phyloP scores from a whole-genome alignment of 64 coral and sea anemone genomes.

The Pocillopora damicornis region DNA sequence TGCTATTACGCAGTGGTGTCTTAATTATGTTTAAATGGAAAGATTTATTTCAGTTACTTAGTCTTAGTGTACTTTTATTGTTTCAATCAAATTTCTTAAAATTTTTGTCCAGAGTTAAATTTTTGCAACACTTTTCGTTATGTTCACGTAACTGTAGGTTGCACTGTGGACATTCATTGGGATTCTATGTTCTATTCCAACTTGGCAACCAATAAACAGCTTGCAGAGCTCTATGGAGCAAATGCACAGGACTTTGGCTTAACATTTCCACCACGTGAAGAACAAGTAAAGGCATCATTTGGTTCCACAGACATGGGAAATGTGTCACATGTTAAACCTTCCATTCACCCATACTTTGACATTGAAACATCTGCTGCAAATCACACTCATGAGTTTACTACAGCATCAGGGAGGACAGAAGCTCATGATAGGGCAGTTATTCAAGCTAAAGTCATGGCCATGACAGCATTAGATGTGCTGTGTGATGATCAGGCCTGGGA shows the following conservation, averaged over 20 bases:
- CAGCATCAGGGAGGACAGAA: slow-evolving; percentile 23
- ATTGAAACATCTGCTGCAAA: slow-evolving; percentile 51
- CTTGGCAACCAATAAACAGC: slow-evolving; percentile 31
- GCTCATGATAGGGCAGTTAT: slow-evolving; percentile 44
- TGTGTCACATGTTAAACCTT: slow-evolving; percentile 65
- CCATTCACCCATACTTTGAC: slow-evolving; percentile 66
- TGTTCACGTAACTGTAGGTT: slow-evolving; percentile 20
- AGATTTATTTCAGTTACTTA: too few species aligned
- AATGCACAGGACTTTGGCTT: slow-evolving; percentile 47
- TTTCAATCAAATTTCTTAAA: too few species aligned
- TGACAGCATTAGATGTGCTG: slow-evolving; percentile 55
- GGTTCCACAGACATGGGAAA: slow-evolving; percentile 85
- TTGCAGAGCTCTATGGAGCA: slow-evolving; percentile 43
- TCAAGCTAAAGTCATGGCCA: slow-evolving; percentile 47
- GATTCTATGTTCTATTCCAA: slow-evolving; percentile 40
- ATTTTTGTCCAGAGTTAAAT: too few species aligned
- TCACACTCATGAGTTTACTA: slow-evolving; percentile 50
- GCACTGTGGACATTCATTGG: slow-evolving; percentile 55
- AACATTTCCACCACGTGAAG: slow-evolving; percentile 27
- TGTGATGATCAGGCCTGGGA: slow-evolving; percentile 7
- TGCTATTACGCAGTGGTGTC: too few species aligned
- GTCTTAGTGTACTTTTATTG: too few species aligned
- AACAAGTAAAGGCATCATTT: slow-evolving; percentile 42
- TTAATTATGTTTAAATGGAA: too few species aligned
- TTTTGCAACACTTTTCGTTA: background rate